phyloP scores from a whole-genome alignment of 2,797 vertebrate species.

The Tragelaphus eurycerus region DNA sequence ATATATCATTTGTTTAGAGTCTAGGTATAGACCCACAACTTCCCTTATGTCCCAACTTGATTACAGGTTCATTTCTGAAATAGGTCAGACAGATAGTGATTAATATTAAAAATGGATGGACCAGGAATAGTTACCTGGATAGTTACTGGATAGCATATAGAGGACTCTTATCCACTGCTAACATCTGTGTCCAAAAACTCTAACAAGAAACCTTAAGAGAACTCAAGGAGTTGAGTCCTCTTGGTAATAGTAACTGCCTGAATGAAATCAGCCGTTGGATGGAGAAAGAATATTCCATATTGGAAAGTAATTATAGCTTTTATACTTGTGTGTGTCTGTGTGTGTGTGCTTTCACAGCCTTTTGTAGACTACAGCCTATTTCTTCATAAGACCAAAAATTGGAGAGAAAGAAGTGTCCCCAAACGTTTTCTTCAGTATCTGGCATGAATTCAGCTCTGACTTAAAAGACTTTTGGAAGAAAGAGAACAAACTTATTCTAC shows the following conservation, averaged over 20 bases:
- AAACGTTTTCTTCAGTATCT: constrained; percentile 93
- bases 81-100: background rate
- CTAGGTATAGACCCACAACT: background rate
- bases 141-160: too few species aligned
- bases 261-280: constrained; percentile 60
- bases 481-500: constrained; percentile 94
- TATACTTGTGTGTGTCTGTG: constrained; percentile 42
- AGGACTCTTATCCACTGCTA: background rate
- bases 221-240: background rate
- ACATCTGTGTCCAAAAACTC: background rate
- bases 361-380: constrained; percentile 92
- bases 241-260: constrained; percentile 23
- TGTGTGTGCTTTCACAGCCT: constrained; percentile 88
- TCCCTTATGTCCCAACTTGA: background rate
- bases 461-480: constrained; percentile 99
- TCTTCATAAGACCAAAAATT: constrained; percentile 93
- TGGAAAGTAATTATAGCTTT: constrained; percentile 66
- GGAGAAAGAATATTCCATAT: background rate
- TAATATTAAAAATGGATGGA: background rate
- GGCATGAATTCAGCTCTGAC: constrained; percentile 97
- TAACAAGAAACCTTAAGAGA: background rate
- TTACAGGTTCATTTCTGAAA: background rate
- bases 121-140: background rate
- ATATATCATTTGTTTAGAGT: background rate
- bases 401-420: constrained; percentile 96